phyloP scores from a whole-genome alignment of 2,888 invertebrate genomes.

The Lithophane ornitopus region DNA sequence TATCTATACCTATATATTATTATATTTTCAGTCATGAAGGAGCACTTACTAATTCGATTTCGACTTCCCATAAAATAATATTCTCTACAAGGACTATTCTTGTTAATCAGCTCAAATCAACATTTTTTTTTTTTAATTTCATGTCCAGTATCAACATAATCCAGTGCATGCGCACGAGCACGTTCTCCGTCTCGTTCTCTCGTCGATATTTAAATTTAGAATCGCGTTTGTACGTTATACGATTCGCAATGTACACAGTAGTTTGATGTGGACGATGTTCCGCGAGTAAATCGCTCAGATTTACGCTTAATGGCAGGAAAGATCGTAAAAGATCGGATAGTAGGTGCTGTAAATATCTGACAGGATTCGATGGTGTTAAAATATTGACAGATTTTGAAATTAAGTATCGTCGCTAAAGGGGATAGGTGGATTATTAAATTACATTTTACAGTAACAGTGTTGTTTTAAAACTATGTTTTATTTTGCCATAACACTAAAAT shows the following conservation, averaged over 20 bases:
- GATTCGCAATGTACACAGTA: slow-evolving; percentile 78
- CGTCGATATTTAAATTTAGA: slow-evolving; percentile 88
- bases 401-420: background rate
- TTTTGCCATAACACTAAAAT: background rate
- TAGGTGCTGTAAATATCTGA: slow-evolving; percentile 1
- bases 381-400: slow-evolving; percentile 11
- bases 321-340: slow-evolving; percentile 12
- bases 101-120: background rate
- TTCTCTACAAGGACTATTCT: background rate
- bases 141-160: slow-evolving; percentile 59
- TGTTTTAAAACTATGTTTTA: background rate
- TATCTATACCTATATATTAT: background rate
- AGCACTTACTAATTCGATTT: background rate
- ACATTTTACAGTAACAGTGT: background rate
- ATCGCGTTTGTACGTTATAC: slow-evolving; percentile 79
- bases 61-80: background rate
- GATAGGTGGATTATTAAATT: background rate
- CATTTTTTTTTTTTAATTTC: background rate
- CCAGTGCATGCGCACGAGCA: slow-evolving; percentile 74
- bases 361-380: slow-evolving; percentile 10
- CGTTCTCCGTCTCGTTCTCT: slow-evolving; percentile 80
- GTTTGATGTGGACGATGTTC: slow-evolving; percentile 68
- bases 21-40: no score
- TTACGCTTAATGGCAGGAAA: slow-evolving; percentile 23
- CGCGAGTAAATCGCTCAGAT: slow-evolving; percentile 44